Evolutionary conservation across 2,797 vertebrate species (phyloP), one percentile per base, ranked within the genome.

Genomic region (Halcyon leucocephala): DNA sequence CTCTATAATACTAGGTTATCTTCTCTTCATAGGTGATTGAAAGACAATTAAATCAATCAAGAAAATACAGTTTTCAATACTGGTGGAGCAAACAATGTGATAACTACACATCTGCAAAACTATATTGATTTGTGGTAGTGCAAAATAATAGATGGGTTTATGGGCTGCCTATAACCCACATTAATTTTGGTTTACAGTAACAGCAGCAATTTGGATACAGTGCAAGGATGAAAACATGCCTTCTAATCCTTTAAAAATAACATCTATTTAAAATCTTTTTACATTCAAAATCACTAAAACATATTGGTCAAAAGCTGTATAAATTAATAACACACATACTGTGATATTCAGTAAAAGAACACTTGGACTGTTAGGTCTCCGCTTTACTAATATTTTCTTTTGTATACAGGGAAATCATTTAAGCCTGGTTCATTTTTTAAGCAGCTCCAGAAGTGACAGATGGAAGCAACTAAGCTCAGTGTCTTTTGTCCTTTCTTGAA

Each of bases 381-480:
- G 28, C 69, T 95, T 90, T 76, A 85, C 61, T 61, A 69, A 15
- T 69, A 49, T 44, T 74, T 95, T 88, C 35, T 79, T 95, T 44
- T 49, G 22, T 46, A 72, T 46, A 66, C 14, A 60, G 14, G 24
- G 15, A 78, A 77, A 35, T 64, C 10, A 67, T 62, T 92, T 93
- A 81, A 91, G 66, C 57, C 24, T 48, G 33, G 18, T 69, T 82
- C 29, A 76, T 42, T 88, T 89, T 64, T 92, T 17, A 82, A 18
- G 51, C 21, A 54, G 28, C 66, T 90, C 66, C 44, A 69, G 31
- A 86, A 84, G 21, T n/a, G 74, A 67, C 29, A 62, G 60, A 70
- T 31, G 25, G 71, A 95, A 74, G 48, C 18, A 87, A 80, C 26
- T 57, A 91, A 81, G 20, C 20, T 91, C 67, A 80, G 39, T 55